phyloP scores from a whole-genome alignment of 92 coral and sea anemone genomes.

The Meandrina meandrites region DNA sequence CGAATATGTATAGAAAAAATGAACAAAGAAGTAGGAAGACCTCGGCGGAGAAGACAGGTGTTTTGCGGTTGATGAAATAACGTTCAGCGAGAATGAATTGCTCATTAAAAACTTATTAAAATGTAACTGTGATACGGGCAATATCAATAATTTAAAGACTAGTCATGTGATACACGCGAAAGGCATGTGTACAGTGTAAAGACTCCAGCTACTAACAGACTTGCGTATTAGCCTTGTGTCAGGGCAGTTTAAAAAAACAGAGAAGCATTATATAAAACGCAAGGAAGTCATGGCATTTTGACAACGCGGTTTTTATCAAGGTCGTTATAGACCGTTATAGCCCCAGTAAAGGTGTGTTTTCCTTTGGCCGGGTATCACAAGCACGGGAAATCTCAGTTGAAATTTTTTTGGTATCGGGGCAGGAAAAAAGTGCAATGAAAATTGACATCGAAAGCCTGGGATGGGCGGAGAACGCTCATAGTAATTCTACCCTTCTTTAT shows the following conservation, averaged over 20 bases:
- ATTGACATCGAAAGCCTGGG: background rate
- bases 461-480: background rate
- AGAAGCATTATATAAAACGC: background rate
- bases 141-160: too few species aligned
- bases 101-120: background rate
- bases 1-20: background rate
- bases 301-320: background rate
- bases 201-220: background rate
- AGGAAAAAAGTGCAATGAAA: background rate
- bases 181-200: background rate
- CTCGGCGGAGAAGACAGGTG: background rate
- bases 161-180: background rate
- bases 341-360: background rate
- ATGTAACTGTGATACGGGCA: background rate
- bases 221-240: background rate
- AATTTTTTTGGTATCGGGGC: background rate
- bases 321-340: background rate
- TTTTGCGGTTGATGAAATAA: background rate
- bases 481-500: background rate
- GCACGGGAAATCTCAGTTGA: background rate
- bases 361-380: background rate
- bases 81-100: background rate
- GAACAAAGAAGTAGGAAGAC: background rate
- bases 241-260: background rate
- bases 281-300: background rate